Evolutionary conservation across 2,888 invertebrate genomes (phyloP).

Genomic region (Tenthredo distinguenda): DNA sequence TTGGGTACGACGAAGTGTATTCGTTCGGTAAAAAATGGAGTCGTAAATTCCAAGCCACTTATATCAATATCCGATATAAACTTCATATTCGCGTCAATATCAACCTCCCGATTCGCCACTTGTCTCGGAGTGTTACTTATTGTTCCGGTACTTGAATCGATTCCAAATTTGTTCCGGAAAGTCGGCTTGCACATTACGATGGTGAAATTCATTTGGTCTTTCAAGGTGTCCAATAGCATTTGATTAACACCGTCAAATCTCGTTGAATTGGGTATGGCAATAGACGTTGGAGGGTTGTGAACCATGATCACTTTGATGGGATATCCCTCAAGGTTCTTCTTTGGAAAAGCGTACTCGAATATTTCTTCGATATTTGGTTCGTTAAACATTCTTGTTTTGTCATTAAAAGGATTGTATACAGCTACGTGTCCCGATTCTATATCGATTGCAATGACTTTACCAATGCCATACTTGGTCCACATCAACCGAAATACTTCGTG

Average conservation of each 20-base stretch:
- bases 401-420: not conserved
- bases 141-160: not conserved
- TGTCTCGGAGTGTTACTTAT: not conserved
- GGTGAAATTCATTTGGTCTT: not conserved
- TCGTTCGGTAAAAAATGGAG: not conserved
- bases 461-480: not conserved
- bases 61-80: not conserved
- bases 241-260: slow-evolving; percentile 16
- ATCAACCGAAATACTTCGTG: not conserved
- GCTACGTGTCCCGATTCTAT: not conserved
- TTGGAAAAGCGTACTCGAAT: not conserved
- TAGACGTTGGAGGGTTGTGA: slow-evolving; percentile 4
- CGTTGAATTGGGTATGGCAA: slow-evolving; percentile 8
- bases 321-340: not conserved
- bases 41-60: not conserved
- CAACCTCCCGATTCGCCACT: slow-evolving; percentile 17
- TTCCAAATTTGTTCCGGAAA: not conserved
- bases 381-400: not conserved
- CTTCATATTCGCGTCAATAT: not conserved
- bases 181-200: not conserved
- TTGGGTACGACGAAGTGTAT: slow-evolving; percentile 9
- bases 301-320: slow-evolving; percentile 19
- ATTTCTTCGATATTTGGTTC: not conserved
- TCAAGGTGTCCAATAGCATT: not conserved
- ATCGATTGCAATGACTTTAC: not conserved